phyloP scores from a whole-genome alignment of 1,140 invertebrate species.

The Proctacanthus coquilletti region DNA sequence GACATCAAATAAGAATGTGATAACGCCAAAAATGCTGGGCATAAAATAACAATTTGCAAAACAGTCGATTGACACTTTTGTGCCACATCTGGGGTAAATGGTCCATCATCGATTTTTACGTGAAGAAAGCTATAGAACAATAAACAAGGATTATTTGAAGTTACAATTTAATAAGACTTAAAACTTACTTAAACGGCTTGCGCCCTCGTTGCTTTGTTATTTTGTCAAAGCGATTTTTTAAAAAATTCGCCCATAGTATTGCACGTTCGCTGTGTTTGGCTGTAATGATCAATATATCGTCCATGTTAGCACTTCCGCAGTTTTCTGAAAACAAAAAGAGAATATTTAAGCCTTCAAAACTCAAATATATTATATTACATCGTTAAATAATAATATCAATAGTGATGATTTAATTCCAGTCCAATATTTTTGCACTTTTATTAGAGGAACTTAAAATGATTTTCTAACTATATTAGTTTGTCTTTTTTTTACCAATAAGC shows the following conservation, averaged over 20 bases:
- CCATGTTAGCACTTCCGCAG: slow-evolving; percentile 42
- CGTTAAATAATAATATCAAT: no score
- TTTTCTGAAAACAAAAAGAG: slow-evolving; percentile 24
- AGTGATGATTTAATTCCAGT: no score
- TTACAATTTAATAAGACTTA: background rate
- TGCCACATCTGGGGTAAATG: slow-evolving; percentile 35
- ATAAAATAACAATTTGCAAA: slow-evolving; percentile 62
- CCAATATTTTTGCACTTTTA: no score
- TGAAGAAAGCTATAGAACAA: slow-evolving; percentile 46
- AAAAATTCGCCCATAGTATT: slow-evolving; percentile 60
- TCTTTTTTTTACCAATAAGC: no score
- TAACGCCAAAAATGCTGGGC: slow-evolving; percentile 51
- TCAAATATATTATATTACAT: no score
- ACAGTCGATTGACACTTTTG: slow-evolving; percentile 43
- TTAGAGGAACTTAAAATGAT: no score
- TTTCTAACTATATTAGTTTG: no score
- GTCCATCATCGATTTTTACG: slow-evolving; percentile 52
- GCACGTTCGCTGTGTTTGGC: slow-evolving; percentile 57
- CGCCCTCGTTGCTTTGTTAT: slow-evolving; percentile 58
- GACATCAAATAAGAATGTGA: slow-evolving; percentile 37
- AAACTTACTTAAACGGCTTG: slow-evolving; percentile 51
- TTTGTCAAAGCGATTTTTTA: slow-evolving; percentile 63
- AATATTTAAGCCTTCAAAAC: no score
- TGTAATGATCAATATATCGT: slow-evolving; percentile 64
- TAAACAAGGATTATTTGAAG: slow-evolving; percentile 3